Evolutionary conservation across 1,140 invertebrate species (phyloP), one percentile per base, ranked within the genome.

Genomic region (Aradophagus sp.): DNA sequence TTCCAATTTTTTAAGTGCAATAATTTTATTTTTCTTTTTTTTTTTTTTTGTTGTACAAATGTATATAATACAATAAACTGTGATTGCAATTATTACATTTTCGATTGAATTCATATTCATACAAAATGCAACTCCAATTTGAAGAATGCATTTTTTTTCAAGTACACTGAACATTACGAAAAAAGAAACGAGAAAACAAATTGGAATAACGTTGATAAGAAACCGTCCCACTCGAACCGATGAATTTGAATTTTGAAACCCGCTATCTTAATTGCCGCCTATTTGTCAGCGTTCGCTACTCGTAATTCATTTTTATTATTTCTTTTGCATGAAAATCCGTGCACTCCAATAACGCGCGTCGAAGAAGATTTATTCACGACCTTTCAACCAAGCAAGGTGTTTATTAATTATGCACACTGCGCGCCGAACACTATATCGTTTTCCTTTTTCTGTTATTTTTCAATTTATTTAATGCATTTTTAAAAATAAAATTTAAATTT

Each of bases 251-350:
- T 52, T n/a, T n/a, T n/a, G n/a, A n/a, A n/a, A 44, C 31, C 44
- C 19, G 38, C 16, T 42, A 61, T 48, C 56, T 61, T 35, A 50
- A 61, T 50, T 27, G 35, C 14, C 36, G 26, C 19, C 45, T 44
- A 44, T 52, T 42, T 44, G 35, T 44, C 45, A 52, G 19, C 44
- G 17, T 36, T 35, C 56, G 35, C 26, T 12, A 2, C 36, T 34
- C 20, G 34, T 44, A 42, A 52, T 42, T 52, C 29, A 35, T 52
- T 62, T 62, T 62, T 62, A 62, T n/a, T n/a, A n/a, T n/a, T n/a
- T n/a, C n/a, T n/a, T n/a, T n/a, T n/a, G n/a, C n/a, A n/a, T 62
- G 31, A 50, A 61, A 62, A 62, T 44, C 34, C 58, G 52, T 62
- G 44, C 14, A 42, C 45, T 42, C 20, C 12, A 45, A 62, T 62